A percentile compares a stretch with the other conserved stretches of the same genome.
phyloP scores from a whole-genome alignment of 2,797 vertebrate species.

The Tachyglossus aculeatus region DNA sequence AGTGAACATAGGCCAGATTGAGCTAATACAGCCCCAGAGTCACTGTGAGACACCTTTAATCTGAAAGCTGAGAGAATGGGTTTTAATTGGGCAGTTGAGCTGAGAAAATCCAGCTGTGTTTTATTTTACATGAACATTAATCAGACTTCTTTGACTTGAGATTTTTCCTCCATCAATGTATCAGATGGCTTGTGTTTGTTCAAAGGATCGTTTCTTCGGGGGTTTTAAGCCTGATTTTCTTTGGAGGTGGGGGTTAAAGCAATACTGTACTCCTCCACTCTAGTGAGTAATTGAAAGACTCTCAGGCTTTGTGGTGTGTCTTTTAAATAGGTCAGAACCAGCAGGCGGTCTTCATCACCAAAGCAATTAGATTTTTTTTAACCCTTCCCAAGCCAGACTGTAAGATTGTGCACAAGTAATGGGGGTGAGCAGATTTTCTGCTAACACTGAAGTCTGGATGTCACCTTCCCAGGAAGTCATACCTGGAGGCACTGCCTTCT shows the following conservation, averaged over 20 bases:
- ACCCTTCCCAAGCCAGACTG: slow-evolving; percentile 42
- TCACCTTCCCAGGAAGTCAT: too few relatives aligned
- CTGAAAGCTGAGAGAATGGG: slow-evolving; percentile 8
- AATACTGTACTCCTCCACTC: slow-evolving; percentile 42
- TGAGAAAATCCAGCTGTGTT: slow-evolving; percentile 44
- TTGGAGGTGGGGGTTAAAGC: slow-evolving; percentile 7
- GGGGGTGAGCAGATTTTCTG: not conserved
- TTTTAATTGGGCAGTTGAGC: slow-evolving; percentile 24
- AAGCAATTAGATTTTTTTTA: slow-evolving; percentile 69
- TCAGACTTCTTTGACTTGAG: slow-evolving; percentile 45
- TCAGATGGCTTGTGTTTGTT: not conserved
- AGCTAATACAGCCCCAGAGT: not conserved
- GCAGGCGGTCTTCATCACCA: slow-evolving; percentile 63
- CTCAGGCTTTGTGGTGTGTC: slow-evolving; percentile 57
- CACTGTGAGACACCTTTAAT: not conserved
- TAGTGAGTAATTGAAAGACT: slow-evolving; percentile 54
- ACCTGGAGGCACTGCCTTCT: too few relatives aligned
- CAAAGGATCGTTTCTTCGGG: slow-evolving; percentile 17
- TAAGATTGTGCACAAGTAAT: not conserved
- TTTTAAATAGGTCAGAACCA: slow-evolving; percentile 73
- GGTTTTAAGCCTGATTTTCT: slow-evolving; percentile 47
- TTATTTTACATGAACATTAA: slow-evolving; percentile 33
- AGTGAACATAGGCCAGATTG: slow-evolving; percentile 35
- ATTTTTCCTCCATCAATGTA: not conserved
- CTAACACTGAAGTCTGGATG: slow-evolving; percentile 12